These are phyloP conservation scores for Caranx ignobilis DNA, from an alignment of 2,113 vertebrate genomes.

Conservation along the genomic window DNA sequence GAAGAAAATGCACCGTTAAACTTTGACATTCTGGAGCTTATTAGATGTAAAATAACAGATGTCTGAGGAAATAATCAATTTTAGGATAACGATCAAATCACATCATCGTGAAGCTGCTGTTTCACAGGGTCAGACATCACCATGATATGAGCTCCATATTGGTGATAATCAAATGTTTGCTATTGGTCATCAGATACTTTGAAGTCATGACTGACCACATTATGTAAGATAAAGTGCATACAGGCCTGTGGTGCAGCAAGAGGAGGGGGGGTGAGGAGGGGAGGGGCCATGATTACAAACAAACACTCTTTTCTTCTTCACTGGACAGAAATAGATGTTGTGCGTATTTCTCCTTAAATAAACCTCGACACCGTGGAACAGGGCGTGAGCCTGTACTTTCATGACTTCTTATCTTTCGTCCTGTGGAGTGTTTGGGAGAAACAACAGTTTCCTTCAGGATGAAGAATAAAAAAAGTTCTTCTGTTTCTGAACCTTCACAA, in stretches of 20 bases:
- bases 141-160: neutral
- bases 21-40: neutral
- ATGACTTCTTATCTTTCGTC: too few species aligned
- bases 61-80: too few species aligned
- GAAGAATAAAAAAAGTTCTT: too few species aligned
- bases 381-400: too few species aligned
- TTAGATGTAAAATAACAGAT: too few species aligned
- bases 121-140: neutral
- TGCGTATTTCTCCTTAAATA: constrained; percentile 3
- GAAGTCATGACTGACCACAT: neutral
- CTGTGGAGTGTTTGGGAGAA: too few species aligned
- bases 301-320: constrained; percentile 21
- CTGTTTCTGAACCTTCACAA: too few species aligned
- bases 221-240: neutral
- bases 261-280: fast-evolving
- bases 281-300: neutral
- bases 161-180: too few species aligned
- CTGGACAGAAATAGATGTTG: constrained; percentile 2
- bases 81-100: too few species aligned
- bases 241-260: neutral
- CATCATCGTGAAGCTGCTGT: too few species aligned
- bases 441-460: too few species aligned
- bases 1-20: neutral
- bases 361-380: neutral
- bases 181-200: neutral